Percentiles rank a stretch among this genome's conserved stretches.
Evolutionary conservation across 2,113 vertebrate species (phyloP).

Genomic region (Meles meles): DNA sequence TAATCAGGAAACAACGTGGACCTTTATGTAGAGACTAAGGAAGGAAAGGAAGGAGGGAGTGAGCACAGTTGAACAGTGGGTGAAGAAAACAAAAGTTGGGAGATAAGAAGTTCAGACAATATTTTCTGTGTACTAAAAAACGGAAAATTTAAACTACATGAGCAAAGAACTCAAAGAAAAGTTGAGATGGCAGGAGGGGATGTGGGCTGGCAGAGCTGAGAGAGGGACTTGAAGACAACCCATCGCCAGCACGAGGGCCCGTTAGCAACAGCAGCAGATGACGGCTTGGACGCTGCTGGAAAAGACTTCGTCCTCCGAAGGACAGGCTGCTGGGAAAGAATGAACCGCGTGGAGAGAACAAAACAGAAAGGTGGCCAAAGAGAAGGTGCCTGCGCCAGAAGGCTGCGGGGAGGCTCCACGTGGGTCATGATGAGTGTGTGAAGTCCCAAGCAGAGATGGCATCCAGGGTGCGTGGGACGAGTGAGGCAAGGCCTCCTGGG

Average conservation of each 20-base stretch:
- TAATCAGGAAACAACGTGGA: not conserved
- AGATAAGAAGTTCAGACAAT: not conserved
- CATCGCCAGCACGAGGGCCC: rapidly evolving
- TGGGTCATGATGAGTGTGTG: too few relatives aligned
- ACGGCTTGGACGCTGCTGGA: rapidly evolving
- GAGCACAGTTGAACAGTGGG: too few relatives aligned
- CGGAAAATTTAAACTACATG: not conserved
- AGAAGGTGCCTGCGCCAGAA: not conserved
- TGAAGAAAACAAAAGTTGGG: not conserved
- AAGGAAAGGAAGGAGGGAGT: not conserved
- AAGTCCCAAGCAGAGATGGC: too few relatives aligned
- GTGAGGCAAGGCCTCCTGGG: not conserved
- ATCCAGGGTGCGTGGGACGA: too few relatives aligned
- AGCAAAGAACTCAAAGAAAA: not conserved
- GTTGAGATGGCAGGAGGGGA: not conserved
- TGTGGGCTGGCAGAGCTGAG: not conserved
- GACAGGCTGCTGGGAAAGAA: not conserved
- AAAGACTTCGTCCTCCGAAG: not conserved
- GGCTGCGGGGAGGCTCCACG: not conserved
- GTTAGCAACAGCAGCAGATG: too few relatives aligned
- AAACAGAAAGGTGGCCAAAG: not conserved
- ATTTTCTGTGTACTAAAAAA: not conserved
- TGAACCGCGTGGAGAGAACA: not conserved
- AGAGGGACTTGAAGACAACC: too few relatives aligned
- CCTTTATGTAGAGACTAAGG: not conserved